Evolutionary conservation across 2,888 invertebrate genomes (phyloP).

Genomic region (Eumerus sabulonum): DNA sequence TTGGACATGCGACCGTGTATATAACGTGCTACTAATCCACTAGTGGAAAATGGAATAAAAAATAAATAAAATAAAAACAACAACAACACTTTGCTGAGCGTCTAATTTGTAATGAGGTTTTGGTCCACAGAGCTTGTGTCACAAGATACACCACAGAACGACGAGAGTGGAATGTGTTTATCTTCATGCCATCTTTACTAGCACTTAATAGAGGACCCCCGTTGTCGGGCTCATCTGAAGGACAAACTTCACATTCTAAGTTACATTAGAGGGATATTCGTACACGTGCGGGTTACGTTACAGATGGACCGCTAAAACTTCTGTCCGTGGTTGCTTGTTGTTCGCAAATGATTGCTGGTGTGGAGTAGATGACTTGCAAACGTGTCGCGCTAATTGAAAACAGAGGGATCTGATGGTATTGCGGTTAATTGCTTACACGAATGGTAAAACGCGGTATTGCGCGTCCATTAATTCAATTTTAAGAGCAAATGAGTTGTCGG

Average conservation of each 20-base stretch:
- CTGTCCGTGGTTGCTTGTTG: no score
- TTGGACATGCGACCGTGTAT: constrained; percentile 51
- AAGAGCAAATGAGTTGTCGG: constrained; percentile 12
- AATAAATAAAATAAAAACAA: not conserved
- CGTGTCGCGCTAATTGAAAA: constrained; percentile 49
- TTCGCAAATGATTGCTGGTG: no score
- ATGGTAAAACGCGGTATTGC: constrained; percentile 35
- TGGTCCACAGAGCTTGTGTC: constrained; percentile 23
- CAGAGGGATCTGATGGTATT: constrained; percentile 13
- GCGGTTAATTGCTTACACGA: constrained; percentile 56
- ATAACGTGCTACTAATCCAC: constrained; percentile 12
- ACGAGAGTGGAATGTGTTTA: constrained; percentile 27
- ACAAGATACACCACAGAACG: constrained; percentile 11
- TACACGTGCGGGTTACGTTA: not conserved
- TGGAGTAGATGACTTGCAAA: not conserved
- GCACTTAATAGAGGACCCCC: constrained; percentile 1
- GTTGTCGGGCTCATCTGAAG: no score
- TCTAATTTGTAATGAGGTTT: constrained; percentile 27
- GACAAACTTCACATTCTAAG: no score
- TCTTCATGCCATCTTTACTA: constrained; percentile 19
- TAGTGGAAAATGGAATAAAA: not conserved
- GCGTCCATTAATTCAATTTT: constrained; percentile 49
- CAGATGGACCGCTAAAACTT: not conserved
- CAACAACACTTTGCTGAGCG: constrained; percentile 26
- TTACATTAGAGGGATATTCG: no score